Evolutionary conservation across 2,888 invertebrate species (phyloP), one percentile per base, ranked within the genome.

Genomic region (Phoenoteleia sp.): DNA sequence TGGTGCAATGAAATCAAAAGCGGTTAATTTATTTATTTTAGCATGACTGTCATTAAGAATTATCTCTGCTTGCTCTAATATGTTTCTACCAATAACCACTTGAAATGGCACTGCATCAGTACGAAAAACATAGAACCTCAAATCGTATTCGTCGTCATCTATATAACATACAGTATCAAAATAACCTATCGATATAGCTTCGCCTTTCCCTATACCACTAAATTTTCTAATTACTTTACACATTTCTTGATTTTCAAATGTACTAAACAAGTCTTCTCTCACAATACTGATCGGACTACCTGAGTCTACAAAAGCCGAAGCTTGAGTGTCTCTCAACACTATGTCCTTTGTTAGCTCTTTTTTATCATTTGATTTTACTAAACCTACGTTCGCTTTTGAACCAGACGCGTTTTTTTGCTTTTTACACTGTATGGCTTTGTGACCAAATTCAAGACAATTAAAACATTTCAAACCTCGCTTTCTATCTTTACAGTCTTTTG

Each of bases 171-270:
- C 11, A 6, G 60, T 15, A 7, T 74, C 23, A 29, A 74, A 74
- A 74, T 36, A 74, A 13, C 74, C 74, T 3, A 29, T 33, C 1
- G 60, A 47, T 23, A 13, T 36, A 29, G 60, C 29, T 2, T 74
- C 13, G 9, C 74, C 74, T 15, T 62, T 49, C 47, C 74, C 74
- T 21, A 74, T 62, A 36, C 66, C 66, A n/a, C n/a, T n/a, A n/a
- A n/a, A n/a, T n/a, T n/a, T n/a, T n/a, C n/a, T n/a, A n/a, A n/a
- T n/a, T n/a, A n/a, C 15, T 17, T 33, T 7, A 19, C n/a, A n/a
- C 21, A 29, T 1, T 47, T 29, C 9, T 17, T 39, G 21, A 13
- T 49, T 47, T 66, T 47, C 0, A 27, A 49, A 13, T 5, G 17
- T 29, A 27, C 17, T 5, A 21, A 17, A 49, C 2, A 66, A 13